Base-by-base conservation (phyloP, 2,113 vertebrate genomes). In the Syrrhaptes paradoxus region DNA sequence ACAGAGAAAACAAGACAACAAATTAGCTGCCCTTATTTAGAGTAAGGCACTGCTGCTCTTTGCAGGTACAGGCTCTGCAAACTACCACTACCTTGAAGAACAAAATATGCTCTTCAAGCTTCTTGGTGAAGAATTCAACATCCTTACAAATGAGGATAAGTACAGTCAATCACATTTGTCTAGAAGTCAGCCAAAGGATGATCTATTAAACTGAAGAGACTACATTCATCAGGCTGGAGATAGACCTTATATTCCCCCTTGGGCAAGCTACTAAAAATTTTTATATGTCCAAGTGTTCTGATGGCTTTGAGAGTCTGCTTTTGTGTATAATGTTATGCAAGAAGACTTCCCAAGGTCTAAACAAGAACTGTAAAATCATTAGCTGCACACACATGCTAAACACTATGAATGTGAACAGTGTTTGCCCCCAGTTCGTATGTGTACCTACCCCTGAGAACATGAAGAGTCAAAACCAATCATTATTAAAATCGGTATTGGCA, bases 341-440 rank as follows among this genome's bases (percentile, higher is more conserved):
- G 10, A 57, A 45, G 16, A 26, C 13, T 67, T 81, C 11, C 9
- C 24, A 34, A 68, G 3, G 15, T 43, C 10, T 71, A 38, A 52
- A 11, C 9, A 54, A 34, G 52, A 71, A 4, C 6, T 43, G 10
- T 46, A 75, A 89, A 88, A 71, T 34, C 46, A 58, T 78, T 71
- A 36, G 1, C 46, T 61, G 62, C 16, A 65, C 24, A 45, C 1
- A 1, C 1, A 3, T 1, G 3, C 9, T 48, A 52, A 89, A 67
- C 38, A 32, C 7, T 14, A 19, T 25, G 17, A 79, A 55, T 24
- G 5, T 1, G 2, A 51, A 31, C 22, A 63, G 8, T 48, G 20
- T 45, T 54, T 74, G 17, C 16, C 52, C 12, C 11, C 13, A 16
- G 31, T 45, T 72, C 21, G 13, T 34, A 29, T 21, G 6, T 14